Evolutionary conservation across 2,113 vertebrate genomes (phyloP).

Genomic region (Theristicus caerulescens): DNA sequence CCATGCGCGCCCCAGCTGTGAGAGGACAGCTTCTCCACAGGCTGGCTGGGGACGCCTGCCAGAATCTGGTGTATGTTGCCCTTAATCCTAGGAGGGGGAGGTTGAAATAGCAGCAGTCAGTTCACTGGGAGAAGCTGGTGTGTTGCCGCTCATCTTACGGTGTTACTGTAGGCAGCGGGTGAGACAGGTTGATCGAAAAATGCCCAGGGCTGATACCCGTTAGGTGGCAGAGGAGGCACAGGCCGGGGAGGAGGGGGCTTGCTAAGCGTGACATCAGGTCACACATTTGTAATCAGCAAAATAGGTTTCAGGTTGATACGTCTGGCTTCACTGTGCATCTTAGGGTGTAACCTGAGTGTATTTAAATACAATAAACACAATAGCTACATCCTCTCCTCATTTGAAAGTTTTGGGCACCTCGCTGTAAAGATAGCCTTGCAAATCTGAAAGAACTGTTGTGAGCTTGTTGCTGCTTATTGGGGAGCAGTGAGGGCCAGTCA

Average conservation of each 20-base stretch:
- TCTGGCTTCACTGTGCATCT: neutral
- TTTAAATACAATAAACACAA: neutral
- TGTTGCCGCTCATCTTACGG: neutral
- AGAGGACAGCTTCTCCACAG: too few relatives aligned
- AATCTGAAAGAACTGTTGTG: neutral
- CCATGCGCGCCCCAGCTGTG: rapidly evolving
- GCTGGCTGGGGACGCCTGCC: neutral
- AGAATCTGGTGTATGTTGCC: neutral
- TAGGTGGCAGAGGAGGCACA: neutral
- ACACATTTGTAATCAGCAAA: neutral
- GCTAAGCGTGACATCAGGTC: too few relatives aligned
- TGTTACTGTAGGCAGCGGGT: neutral
- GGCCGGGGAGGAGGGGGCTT: neutral
- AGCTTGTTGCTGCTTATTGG: neutral
- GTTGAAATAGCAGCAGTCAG: neutral
- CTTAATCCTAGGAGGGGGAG: neutral
- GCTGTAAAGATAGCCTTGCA: neutral
- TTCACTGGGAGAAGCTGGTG: neutral
- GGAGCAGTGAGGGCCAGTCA: neutral
- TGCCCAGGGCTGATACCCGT: neutral
- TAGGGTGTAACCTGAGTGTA: neutral
- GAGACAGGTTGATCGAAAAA: neutral
- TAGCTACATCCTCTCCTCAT: neutral
- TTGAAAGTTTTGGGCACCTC: neutral
- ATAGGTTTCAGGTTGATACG: too few relatives aligned